These are phyloP conservation scores for Pharmacophagus antenor DNA, from an alignment of 2,888 invertebrate species.

Conservation along the genomic window DNA sequence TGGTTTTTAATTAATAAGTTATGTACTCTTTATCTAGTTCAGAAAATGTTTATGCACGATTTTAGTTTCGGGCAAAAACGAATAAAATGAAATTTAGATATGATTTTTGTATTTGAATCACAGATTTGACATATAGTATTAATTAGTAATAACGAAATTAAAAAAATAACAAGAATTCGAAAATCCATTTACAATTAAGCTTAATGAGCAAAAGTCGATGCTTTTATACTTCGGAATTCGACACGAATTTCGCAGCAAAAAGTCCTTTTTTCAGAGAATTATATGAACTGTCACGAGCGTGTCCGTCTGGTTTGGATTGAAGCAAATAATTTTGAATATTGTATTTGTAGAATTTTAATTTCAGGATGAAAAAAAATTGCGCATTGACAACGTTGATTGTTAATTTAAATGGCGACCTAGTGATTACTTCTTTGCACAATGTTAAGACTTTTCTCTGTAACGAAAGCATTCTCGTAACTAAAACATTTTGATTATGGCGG, in stretches of 20 bases:
- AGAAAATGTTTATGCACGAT: background rate
- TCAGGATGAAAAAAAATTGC: too few relatives aligned
- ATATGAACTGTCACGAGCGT: conserved; percentile 16
- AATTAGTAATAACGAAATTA: conserved; percentile 1
- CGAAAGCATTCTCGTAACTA: too few relatives aligned
- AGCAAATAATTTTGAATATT: conserved; percentile 1
- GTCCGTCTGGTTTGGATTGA: background rate
- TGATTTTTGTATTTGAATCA: background rate
- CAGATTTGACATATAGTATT: background rate
- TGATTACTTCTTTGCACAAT: too few relatives aligned
- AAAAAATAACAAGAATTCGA: conserved; percentile 10
- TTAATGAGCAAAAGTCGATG: conserved; percentile 18
- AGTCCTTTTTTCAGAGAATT: conserved; percentile 19
- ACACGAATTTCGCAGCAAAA: conserved; percentile 32
- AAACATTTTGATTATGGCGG: too few relatives aligned
- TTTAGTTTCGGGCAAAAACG: background rate
- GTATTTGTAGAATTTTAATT: too few relatives aligned
- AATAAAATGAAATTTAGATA: background rate
- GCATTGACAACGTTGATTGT: too few relatives aligned
- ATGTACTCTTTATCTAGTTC: too few relatives aligned
- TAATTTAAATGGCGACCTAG: too few relatives aligned
- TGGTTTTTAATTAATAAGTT: too few relatives aligned
- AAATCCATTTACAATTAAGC: conserved; percentile 19
- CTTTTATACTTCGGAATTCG: conserved; percentile 35
- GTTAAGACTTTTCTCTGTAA: too few relatives aligned